Evolutionary conservation across 2,113 vertebrate species (phyloP), one percentile per base, ranked within the genome.

Genomic region (Eidolon helvum): DNA sequence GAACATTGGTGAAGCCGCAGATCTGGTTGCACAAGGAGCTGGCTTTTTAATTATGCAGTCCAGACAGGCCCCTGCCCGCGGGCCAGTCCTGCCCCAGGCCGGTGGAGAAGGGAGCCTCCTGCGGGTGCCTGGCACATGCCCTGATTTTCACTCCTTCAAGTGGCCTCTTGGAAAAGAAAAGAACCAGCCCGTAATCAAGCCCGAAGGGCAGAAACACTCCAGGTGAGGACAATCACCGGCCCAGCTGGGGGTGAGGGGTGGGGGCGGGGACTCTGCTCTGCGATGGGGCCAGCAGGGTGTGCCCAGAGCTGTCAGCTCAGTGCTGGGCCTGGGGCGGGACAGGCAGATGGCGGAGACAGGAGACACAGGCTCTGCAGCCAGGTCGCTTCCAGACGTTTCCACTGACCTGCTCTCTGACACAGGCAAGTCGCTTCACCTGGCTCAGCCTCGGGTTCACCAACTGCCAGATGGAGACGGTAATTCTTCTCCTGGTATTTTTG

Each of bases 171-270:
- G 92, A 80, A 96, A 90, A 96, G 97, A 88, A 88, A 97, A 96
- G 87, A 98, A 91, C 94, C 97, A 88, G 96, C 88, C 94, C 90
- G 90, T 94, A 98, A 98, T 98, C 98, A 98, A 97, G 86, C 77
- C 4, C 97, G 95, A 98, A 98, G 97, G 91, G 87, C 88, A 5
- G 94, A 65, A 68, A 21, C 57, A 38, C 96, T 91, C 94, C 91
- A 98, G 90, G 97, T 98, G 98, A 98, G 98, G 96, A 97, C 97
- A 98, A 95, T 98, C 98, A 97, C 26, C 2, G n/a, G n/a, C 66
- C 38, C 35, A 11, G 86, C 4, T 40, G 40, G 88, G 92, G 94
- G 96, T 12, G 94, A 38, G 74, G 95, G 95, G 50, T 16, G 21
- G 22, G 16, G 30, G 26, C 5, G 28, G 43, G 8, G 40, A 18